Percentiles rank a stretch among this genome's conserved stretches.
phyloP scores from a whole-genome alignment of 2,797 vertebrate genomes.

The Anniella stebbinsi region DNA sequence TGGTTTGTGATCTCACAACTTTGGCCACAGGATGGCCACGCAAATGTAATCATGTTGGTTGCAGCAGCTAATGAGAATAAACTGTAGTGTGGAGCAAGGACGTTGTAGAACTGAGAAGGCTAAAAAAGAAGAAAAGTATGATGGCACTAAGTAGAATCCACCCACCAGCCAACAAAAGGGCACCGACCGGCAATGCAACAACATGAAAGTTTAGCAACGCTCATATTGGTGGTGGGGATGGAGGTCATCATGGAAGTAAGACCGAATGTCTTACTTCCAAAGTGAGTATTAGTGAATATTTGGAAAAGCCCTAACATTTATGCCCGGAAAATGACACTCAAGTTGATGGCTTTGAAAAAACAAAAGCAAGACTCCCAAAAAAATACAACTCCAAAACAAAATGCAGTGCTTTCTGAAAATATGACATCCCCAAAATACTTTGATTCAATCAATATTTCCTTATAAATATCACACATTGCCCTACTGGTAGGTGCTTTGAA shows the following conservation, averaged over 20 bases:
- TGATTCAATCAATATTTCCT: background rate
- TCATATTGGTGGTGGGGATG: no score
- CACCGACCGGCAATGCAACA: background rate
- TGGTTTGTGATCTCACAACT: background rate
- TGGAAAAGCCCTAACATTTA: background rate
- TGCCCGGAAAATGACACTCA: background rate
- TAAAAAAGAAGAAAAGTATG: no score
- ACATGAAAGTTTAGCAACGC: background rate
- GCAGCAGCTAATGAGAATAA: background rate
- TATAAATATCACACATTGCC: conserved; percentile 10
- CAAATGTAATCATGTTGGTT: background rate
- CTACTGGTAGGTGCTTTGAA: background rate
- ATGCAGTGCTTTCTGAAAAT: background rate
- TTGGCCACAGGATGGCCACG: background rate
- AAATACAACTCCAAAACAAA: background rate
- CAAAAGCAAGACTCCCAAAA: background rate
- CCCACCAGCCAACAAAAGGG: background rate
- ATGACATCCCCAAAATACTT: background rate
- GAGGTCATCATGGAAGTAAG: no score
- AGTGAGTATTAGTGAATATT: background rate
- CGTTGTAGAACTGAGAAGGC: background rate
- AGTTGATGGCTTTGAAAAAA: no score
- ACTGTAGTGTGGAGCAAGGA: background rate
- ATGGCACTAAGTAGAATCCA: no score
- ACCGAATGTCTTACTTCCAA: background rate